Base-by-base conservation (phyloP, 2,888 invertebrate species). In the Osmoderma eremita region DNA sequence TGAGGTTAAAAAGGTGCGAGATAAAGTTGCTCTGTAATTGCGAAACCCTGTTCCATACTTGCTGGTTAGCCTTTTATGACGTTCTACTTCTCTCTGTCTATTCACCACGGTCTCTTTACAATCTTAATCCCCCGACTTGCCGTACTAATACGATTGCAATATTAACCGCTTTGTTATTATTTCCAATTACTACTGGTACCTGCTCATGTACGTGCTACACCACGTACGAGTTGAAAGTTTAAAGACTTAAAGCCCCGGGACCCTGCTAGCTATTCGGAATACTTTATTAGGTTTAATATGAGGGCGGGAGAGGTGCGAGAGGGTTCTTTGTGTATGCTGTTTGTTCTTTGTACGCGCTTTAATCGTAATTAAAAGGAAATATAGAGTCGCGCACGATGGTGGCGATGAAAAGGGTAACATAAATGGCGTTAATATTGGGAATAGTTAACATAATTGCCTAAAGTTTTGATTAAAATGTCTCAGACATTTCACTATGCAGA, bases 1-100 rank as follows among this genome's bases (percentile, higher is more conserved):
- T 64, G 68, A 68, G 70, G 63, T 58, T 65, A 67, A 70, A 66
- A 68, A 70, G 66, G 70, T 66, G 54, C 42, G 64, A 70, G 63
- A 66, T 70, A 68, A 68, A 70, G 67, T 64, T 61, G 42, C 66
- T 62, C 54, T 68, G 70, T 70, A 70, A 70, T 70, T 70, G 68
- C 67, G 54, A 68, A 68, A 70, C 70, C 68, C 45, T 68, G 68
- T 70, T 67, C 56, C 56, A 69, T 67, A 65, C 63, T 64, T 56
- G 42, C 22, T 48, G 51, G 41, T 42, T 64, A 51, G 41, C 20
- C 42, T 58, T 58, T 24, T 58, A 58, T 22, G 17, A 22, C 22
- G 13, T 22, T 58, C 42, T 42, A 24, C 30, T 18, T 39, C 17
- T 39, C 30, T 54, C 12, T 51, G 20, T 45, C 45, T 54, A 48